Evolutionary conservation across 2,113 vertebrate genomes (phyloP), one percentile per base, ranked within the genome.

Genomic region (Gymnocephalus cernua): DNA sequence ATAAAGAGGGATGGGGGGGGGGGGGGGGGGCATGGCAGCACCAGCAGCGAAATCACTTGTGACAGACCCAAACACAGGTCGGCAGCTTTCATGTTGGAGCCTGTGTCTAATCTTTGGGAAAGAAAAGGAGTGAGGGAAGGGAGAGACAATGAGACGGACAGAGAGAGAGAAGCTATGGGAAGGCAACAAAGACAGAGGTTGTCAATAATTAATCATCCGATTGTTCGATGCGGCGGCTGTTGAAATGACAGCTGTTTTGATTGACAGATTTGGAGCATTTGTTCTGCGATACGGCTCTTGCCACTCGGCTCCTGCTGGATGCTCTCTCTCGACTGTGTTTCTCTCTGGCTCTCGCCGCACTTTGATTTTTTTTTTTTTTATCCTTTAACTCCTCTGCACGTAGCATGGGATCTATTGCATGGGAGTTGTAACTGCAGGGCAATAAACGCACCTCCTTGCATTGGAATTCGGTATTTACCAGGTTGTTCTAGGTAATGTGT

Each of bases 201-300:
- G 86, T 95, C 91, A 94, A 93, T 94, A 93, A 94, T 95, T 95
- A 92, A 95, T 93, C 84, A 80, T 88, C 71, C 71, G 80, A 85
- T 93, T 93, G 86, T 91, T 90, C 74, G 51, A 74, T 83, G 89
- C 77, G 29, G 79, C 18, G 82, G 63, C 75, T 82, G 87, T 72
- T 79, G 88, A 84, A 83, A 75, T 83, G 90, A 90, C 90, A 79
- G 84, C 83, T 85, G 80, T 87, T 93, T 86, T 94, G 94, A 95
- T 82, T 93, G 94, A 93, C 93, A 92, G 85, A 94, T 95, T 78
- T 89, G 82, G 93, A 92, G 86, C 93, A 85, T 93, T 94, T 93
- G 92, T 93, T 93, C 85, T 90, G 79, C 79, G 74, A 82, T 64
- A 11, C 68, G 75, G 74, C 76, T 88, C 81, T 84, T 69, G 65